Evolutionary conservation across 1,140 invertebrate genomes (phyloP), one percentile per base, ranked within the genome.

Genomic region (Heliconius congener): DNA sequence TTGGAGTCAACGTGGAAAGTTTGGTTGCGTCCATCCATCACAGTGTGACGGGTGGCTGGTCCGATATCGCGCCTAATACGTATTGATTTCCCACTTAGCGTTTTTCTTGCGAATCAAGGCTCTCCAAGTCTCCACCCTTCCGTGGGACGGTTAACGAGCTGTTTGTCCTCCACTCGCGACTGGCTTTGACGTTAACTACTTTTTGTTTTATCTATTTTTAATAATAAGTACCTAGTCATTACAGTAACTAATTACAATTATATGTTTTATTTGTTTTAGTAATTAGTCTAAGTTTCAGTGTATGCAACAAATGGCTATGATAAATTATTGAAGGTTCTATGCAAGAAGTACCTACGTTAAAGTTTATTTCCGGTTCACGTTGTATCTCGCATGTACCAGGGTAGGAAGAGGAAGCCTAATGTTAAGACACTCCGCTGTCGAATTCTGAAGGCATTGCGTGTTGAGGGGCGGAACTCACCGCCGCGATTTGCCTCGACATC

Each of bases 21-120:
- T 93, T 88, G 89, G 91, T 90, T 81, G 86, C 86, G 87, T 89
- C 88, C 93, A 94, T 94, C 92, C 92, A 94, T 94, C 93, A 94
- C 92, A 86, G 87, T 81, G 86, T 93, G 92, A 93, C 91, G 90
- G 87, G 84, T 86, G 86, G 86, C 78, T 87, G 90, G 90, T 89
- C 89, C 88, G 93, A 94, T 93, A 94, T 93, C 91, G 89, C 90
- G 89, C 91, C 92, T 93, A 94, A 94, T 93, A 93, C 89, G 90
- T 94, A 94, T 94, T 94, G 92, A 94, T 94, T 94, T 93, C 90
- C 93, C 92, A 94, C 93, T 94, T 93, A 93, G 92, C 91, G 88
- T 91, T 93, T 93, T 93, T 93, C 91, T 94, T 94, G 89, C 86
- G 90, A 90, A 91, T 87, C 88, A 87, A 82, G 82, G 84, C 86